phyloP scores from a whole-genome alignment of 2,113 vertebrate species.

The Junco hyemalis region DNA sequence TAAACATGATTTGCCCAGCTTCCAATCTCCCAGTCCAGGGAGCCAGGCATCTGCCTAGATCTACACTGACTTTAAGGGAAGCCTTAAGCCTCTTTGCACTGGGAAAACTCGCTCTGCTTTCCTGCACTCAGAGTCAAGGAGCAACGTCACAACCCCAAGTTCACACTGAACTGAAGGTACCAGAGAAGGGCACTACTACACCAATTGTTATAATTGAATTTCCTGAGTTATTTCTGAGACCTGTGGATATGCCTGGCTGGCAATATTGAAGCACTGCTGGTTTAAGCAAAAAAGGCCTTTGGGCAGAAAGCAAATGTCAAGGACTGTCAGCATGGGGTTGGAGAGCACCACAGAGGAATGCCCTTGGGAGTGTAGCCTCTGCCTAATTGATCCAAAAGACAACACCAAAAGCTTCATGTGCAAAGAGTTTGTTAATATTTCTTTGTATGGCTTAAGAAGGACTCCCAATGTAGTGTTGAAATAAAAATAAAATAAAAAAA shows the following conservation, averaged over 20 bases:
- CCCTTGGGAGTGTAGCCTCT: not conserved
- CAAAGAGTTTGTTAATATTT: slow-evolving; percentile 22
- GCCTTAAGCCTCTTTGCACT: not conserved
- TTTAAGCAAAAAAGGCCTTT: not conserved
- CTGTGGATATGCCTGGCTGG: not conserved
- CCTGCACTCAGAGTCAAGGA: not conserved
- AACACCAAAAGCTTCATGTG: not conserved
- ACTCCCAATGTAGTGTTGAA: not conserved
- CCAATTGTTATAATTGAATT: not conserved
- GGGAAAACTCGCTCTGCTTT: not conserved
- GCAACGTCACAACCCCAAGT: not conserved
- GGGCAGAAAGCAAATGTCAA: slow-evolving; percentile 39
- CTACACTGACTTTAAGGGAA: not conserved
- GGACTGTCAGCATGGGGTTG: not conserved
- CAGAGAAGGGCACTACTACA: not conserved
- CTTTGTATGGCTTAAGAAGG: not conserved
- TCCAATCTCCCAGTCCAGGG: not conserved
- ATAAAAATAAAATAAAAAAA: not conserved
- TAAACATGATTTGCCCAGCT: not conserved
- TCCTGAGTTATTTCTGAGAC: not conserved
- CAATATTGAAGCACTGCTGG: not conserved
- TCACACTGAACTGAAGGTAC: not conserved
- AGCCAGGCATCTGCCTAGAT: not conserved
- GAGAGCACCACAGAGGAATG: slow-evolving; percentile 24
- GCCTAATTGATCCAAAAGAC: slow-evolving; percentile 38